Evolutionary conservation across 35 echinoderm and acorn worm species (phyloP).

Genomic region (Holothuria glaberrima): DNA sequence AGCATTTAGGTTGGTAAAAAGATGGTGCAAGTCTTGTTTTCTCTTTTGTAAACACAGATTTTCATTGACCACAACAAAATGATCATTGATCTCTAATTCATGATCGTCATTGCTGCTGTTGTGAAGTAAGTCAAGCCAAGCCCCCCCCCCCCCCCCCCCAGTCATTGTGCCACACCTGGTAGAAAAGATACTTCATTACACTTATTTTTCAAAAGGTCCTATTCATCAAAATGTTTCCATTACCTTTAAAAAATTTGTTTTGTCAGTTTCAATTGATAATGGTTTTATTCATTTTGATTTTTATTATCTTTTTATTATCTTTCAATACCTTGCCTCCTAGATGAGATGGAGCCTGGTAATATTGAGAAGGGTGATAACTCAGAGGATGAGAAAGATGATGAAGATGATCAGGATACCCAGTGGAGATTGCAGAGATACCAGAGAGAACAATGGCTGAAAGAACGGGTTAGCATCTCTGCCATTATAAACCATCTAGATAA

Average conservation of each 20-base stretch:
- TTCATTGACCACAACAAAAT: too few relatives aligned
- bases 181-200: background rate
- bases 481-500: too few relatives aligned
- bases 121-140: too few relatives aligned
- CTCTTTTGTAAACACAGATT: background rate
- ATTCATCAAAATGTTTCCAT: too few relatives aligned
- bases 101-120: too few relatives aligned
- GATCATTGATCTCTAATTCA: too few relatives aligned
- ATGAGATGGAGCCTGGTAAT: conserved; percentile 4
- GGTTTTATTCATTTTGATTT: too few relatives aligned
- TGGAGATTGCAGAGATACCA: conserved; percentile 87
- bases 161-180: background rate
- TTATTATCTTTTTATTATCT: too few relatives aligned
- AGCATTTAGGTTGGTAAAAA: conserved; percentile 62
- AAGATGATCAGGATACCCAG: conserved; percentile 81
- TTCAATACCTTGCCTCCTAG: background rate
- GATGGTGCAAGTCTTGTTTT: background rate
- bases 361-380: background rate
- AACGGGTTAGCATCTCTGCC: conserved; percentile 39
- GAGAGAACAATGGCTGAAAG: conserved; percentile 92
- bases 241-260: background rate
- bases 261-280: background rate
- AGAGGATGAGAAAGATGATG: conserved; percentile 76
- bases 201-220: too few relatives aligned
- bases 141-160: background rate